Percentiles rank a stretch among this genome's conserved stretches.
Evolutionary conservation across 2,888 invertebrate genomes (phyloP).

Genomic region (Spilarctia lutea): DNA sequence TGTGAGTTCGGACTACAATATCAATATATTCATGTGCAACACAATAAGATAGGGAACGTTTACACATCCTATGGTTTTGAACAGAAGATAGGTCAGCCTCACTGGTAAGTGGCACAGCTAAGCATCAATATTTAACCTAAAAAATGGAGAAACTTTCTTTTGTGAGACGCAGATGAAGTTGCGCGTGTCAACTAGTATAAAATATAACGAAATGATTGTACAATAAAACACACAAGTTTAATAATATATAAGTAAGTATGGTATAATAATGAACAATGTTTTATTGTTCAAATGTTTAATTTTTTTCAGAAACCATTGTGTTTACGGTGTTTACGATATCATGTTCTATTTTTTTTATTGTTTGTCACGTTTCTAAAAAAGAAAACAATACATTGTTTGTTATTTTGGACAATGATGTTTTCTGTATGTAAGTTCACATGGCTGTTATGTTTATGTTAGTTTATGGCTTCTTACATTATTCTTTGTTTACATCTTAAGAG

Average conservation of each 20-base stretch:
- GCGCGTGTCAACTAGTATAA: background rate
- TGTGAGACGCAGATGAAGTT: background rate
- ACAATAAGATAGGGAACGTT: too few relatives aligned
- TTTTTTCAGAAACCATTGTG: background rate
- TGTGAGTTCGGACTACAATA: too few relatives aligned
- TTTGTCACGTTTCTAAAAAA: background rate
- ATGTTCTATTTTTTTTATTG: background rate
- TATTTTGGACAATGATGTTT: background rate
- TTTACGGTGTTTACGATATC: background rate
- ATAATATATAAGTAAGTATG: background rate
- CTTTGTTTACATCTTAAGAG: background rate
- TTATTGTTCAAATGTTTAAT: background rate
- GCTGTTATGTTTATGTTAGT: too few relatives aligned
- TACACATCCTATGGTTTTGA: too few relatives aligned
- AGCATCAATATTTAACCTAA: background rate
- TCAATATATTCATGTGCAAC: too few relatives aligned
- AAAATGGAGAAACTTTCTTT: background rate
- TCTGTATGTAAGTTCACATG: background rate
- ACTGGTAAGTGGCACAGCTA: background rate
- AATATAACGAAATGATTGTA: background rate
- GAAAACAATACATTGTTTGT: background rate
- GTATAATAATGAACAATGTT: background rate
- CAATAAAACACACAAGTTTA: background rate
- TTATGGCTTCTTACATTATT: background rate
- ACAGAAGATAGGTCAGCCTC: too few relatives aligned